Evolutionary conservation across 2,113 vertebrate species (phyloP).

Genomic region (Genyomyrus donnyi): DNA sequence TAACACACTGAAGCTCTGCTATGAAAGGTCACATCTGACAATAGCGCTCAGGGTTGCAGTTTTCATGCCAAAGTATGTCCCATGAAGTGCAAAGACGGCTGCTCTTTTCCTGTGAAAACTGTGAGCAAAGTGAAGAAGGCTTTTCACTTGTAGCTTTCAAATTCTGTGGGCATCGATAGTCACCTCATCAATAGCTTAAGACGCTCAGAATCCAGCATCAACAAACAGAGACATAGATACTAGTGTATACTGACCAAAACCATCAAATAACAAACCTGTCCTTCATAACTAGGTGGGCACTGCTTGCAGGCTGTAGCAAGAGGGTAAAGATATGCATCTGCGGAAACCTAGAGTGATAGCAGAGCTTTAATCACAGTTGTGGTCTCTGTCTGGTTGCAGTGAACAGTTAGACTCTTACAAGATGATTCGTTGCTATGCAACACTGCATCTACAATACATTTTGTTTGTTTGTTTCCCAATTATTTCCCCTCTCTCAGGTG

Average conservation of each 20-base stretch:
- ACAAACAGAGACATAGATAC: background rate
- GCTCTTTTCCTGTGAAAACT: slow-evolving; percentile 28
- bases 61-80: slow-evolving; percentile 24
- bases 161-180: slow-evolving; percentile 16
- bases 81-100: slow-evolving; percentile 26
- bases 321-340: background rate
- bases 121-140: slow-evolving; percentile 25
- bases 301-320: background rate
- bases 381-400: background rate
- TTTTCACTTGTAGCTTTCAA: slow-evolving; percentile 16
- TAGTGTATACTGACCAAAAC: background rate
- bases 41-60: background rate
- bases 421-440: background rate
- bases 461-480: background rate
- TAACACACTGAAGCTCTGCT: background rate
- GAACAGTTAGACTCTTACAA: background rate
- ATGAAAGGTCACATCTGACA: slow-evolving; percentile 17
- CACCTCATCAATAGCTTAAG: background rate
- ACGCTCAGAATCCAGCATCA: background rate
- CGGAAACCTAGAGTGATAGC: background rate
- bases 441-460: background rate
- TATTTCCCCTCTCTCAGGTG: background rate
- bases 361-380: background rate
- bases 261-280: background rate
- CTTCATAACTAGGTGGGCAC: background rate